A percentile compares a stretch with the other conserved stretches of the same genome.
phyloP scores from a whole-genome alignment of 2,113 vertebrate genomes.

The Cettia cetti region DNA sequence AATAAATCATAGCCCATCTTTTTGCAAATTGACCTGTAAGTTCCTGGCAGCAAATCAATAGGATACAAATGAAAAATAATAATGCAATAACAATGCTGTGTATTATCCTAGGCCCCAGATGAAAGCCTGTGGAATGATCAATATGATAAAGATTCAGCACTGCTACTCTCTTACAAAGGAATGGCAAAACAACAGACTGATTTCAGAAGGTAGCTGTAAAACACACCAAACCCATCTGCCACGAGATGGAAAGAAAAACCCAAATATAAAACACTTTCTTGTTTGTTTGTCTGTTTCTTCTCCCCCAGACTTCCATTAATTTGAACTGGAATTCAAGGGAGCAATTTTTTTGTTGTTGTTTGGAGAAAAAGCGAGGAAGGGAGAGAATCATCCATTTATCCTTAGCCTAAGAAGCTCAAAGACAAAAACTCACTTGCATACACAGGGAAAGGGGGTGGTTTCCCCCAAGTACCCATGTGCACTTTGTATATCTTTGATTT shows the following conservation, averaged over 20 bases:
- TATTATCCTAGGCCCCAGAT: conserved; percentile 30
- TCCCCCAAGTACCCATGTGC: accelerated
- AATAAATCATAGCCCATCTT: conserved; percentile 43
- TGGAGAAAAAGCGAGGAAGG: neutral
- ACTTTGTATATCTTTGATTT: neutral
- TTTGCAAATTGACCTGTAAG: conserved; percentile 66
- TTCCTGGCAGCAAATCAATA: conserved; percentile 69
- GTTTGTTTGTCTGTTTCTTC: neutral
- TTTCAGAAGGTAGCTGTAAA: conserved; percentile 11
- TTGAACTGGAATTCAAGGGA: neutral
- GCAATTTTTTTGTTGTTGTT: neutral
- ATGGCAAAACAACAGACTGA: conserved; percentile 3
- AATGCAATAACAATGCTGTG: conserved; percentile 55
- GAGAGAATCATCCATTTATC: neutral
- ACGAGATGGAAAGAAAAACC: neutral
- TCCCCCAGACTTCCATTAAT: neutral
- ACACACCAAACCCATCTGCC: neutral
- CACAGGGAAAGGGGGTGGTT: neutral
- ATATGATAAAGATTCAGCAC: conserved; percentile 40
- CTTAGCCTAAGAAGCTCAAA: neutral
- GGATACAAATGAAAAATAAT: conserved; percentile 70
- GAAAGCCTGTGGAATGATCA: conserved; percentile 40
- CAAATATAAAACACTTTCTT: neutral
- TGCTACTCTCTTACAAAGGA: conserved; percentile 1
- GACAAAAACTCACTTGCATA: neutral